These are phyloP conservation scores for Orchesella flavescens DNA, from an alignment of 2,888 invertebrate species.

Conservation along the genomic window DNA sequence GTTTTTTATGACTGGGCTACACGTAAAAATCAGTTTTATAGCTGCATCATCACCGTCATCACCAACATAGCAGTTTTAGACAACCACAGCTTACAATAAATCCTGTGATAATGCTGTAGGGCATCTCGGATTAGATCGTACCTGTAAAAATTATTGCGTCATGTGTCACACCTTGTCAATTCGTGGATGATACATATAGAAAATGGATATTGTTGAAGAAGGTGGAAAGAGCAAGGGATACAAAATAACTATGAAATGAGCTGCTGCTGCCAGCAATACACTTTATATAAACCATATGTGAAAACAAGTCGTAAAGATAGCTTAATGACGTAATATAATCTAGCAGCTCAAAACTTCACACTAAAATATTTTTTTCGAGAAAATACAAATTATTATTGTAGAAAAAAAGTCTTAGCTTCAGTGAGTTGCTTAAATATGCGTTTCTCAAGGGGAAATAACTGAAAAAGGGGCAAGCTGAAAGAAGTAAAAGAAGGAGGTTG, in stretches of 20 bases:
- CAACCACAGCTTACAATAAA: not conserved
- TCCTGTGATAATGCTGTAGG: not conserved
- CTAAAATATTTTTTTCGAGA: constrained; percentile 24
- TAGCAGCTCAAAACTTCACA: constrained; percentile 31
- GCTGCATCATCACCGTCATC: too few species aligned
- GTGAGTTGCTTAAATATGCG: not conserved
- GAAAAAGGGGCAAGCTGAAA: not conserved
- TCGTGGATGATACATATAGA: constrained; percentile 11
- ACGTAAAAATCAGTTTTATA: too few species aligned
- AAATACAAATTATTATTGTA: constrained; percentile 54
- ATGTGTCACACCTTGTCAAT: constrained; percentile 43
- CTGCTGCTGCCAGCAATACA: constrained; percentile 11
- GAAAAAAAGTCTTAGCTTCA: constrained; percentile 8
- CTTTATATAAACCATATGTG: constrained; percentile 50
- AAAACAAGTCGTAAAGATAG: constrained; percentile 58
- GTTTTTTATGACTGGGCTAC: too few species aligned
- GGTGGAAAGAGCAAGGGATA: too few species aligned
- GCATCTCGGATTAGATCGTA: not conserved
- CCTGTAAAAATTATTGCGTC: constrained; percentile 3
- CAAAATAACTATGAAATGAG: too few species aligned
- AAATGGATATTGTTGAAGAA: constrained; percentile 3
- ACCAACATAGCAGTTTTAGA: not conserved
- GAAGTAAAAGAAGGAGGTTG: too few species aligned
- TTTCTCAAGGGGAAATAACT: constrained; percentile 13
- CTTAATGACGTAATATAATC: constrained; percentile 56